phyloP scores from a whole-genome alignment of 2,888 invertebrate species.

The Xanthostigma xanthostigma region DNA sequence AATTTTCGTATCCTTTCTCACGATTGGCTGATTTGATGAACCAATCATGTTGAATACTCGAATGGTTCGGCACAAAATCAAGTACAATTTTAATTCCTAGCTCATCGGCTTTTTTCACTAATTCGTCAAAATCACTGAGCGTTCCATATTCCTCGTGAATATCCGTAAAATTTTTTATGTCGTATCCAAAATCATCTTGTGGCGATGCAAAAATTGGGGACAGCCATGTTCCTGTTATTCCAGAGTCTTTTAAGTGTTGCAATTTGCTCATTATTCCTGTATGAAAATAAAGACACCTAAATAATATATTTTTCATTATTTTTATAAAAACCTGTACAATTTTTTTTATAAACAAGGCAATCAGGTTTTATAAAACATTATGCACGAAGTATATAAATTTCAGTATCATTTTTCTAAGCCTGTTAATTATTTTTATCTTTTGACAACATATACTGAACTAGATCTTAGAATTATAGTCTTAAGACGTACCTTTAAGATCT shows the following conservation, averaged over 20 bases:
- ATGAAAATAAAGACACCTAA: no score
- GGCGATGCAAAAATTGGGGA: slow-evolving; percentile 75
- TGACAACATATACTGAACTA: no score
- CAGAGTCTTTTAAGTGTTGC: slow-evolving; percentile 39
- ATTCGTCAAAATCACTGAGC: slow-evolving; percentile 48
- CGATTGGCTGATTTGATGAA: slow-evolving; percentile 51
- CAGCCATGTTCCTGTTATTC: slow-evolving; percentile 65
- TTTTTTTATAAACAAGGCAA: no score
- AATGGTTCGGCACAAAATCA: slow-evolving; percentile 40
- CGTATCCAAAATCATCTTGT: slow-evolving; percentile 78
- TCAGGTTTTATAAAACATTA: no score
- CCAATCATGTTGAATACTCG: slow-evolving; percentile 67
- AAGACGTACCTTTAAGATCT: slow-evolving; percentile 52
- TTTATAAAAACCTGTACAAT: no score
- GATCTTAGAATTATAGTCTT: no score
- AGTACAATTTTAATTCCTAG: slow-evolving; percentile 33
- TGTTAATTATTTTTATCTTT: no score
- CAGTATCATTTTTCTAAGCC: no score
- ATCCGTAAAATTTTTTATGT: slow-evolving; percentile 60
- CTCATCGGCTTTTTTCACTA: slow-evolving; percentile 39
- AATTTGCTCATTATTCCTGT: no score
- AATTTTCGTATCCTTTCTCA: slow-evolving; percentile 49
- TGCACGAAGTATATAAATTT: no score
- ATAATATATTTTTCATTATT: no score
- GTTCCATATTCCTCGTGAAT: slow-evolving; percentile 63